Conservation (phyloP, 2,797 vertebrate species). For the Dromococcyx pavoninus region DNA sequence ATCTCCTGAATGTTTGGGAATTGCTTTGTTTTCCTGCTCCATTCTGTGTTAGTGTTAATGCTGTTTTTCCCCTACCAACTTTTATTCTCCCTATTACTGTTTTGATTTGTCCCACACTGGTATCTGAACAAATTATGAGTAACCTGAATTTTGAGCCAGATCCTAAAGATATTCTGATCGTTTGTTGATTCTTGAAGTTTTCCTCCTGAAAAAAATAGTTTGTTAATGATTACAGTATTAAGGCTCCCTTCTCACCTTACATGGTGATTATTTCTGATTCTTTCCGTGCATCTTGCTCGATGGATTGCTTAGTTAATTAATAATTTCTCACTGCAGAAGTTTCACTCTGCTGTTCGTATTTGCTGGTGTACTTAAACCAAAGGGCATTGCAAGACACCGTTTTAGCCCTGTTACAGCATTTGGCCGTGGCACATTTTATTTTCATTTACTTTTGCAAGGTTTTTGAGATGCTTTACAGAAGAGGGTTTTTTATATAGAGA, state of each 20-base stretch:
- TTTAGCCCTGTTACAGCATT: not conserved
- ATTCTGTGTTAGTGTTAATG: not conserved
- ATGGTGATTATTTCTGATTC: not conserved
- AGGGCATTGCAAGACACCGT: not conserved
- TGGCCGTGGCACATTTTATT: not conserved
- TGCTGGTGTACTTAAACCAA: not conserved
- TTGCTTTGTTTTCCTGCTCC: not conserved
- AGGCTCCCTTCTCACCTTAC: not conserved
- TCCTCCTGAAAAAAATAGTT: not conserved
- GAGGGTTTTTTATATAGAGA: not conserved
- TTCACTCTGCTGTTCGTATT: not conserved
- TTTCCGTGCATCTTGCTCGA: not conserved
- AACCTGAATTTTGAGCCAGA: not conserved
- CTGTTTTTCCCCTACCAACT: not conserved
- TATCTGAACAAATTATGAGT: not conserved
- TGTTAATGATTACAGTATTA: not conserved
- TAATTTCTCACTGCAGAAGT: not conserved
- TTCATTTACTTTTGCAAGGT: not conserved
- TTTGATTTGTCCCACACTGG: not conserved
- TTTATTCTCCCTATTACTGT: not conserved
- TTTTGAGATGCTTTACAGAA: not conserved
- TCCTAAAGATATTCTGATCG: not conserved
- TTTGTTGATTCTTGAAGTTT: not conserved
- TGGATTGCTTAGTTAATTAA: not conserved
- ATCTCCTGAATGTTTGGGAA: not conserved